phyloP scores from a whole-genome alignment of 2,888 invertebrate species.

The Stenurella melanura region DNA sequence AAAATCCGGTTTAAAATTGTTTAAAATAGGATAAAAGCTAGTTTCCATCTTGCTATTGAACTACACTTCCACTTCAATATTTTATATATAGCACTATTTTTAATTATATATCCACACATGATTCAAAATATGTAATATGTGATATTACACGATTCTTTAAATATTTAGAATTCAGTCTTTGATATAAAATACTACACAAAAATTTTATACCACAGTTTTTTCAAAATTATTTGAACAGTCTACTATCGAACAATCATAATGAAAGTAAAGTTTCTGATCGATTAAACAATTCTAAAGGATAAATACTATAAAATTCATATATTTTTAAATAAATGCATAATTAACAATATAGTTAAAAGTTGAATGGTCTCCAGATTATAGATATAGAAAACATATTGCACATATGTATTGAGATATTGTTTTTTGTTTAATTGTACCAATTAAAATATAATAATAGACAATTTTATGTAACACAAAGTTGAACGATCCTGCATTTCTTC shows the following conservation, averaged over 20 bases:
- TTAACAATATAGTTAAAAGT: background rate
- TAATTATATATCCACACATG: background rate
- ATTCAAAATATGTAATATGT: no score
- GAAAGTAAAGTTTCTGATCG: background rate
- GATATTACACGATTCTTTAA: background rate
- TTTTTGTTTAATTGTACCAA: background rate
- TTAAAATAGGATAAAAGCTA: no score
- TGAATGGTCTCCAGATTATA: background rate
- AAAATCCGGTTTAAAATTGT: no score
- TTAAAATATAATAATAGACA: background rate
- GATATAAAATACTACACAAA: background rate
- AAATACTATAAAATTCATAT: background rate
- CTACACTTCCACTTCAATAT: background rate
- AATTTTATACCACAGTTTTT: background rate
- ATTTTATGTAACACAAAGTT: constrained; percentile 15
- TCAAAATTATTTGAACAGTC: no score
- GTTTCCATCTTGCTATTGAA: background rate
- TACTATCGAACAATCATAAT: no score
- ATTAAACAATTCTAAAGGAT: background rate
- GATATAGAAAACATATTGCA: background rate
- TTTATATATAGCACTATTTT: background rate
- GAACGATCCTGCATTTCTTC: background rate
- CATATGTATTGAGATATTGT: background rate
- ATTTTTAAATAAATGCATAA: background rate
- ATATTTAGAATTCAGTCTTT: background rate